Evolutionary conservation across 2,888 invertebrate species (phyloP).

Genomic region (Pristionchus maxplancki): DNA sequence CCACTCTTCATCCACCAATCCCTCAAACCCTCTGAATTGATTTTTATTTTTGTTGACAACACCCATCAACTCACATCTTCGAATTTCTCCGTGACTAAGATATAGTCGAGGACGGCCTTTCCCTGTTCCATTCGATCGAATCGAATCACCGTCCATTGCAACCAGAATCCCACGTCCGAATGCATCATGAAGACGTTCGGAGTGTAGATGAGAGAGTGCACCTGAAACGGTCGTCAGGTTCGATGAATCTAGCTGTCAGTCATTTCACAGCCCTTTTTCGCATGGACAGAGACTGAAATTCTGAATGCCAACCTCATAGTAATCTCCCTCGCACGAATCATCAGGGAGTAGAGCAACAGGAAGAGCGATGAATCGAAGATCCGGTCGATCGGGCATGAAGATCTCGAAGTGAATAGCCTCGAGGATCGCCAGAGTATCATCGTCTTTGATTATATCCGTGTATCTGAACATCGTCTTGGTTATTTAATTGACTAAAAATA

Average conservation of each 20-base stretch:
- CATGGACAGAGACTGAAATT: too few species aligned
- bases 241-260: too few species aligned
- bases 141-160: background rate
- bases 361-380: conserved; percentile 18
- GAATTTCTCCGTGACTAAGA: background rate
- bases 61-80: background rate
- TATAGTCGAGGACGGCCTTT: background rate
- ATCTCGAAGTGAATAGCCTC: conserved; percentile 39
- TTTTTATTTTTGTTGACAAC: too few species aligned
- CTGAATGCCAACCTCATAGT: background rate
- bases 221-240: background rate
- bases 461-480: too few species aligned
- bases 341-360: background rate
- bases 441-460: background rate
- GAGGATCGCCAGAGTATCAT: background rate
- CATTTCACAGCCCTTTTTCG: background rate
- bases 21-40: too few species aligned
- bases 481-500: background rate
- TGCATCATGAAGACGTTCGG: background rate
- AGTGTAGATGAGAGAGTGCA: background rate
- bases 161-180: background rate
- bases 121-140: background rate
- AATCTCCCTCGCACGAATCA: conserved; percentile 22
- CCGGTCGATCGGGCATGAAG: conserved; percentile 18
- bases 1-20: too few species aligned